A percentile compares a stretch with the other conserved stretches of the same genome.
Conservation (phyloP, 2,888 invertebrate species). For the Andrena fulva region DNA sequence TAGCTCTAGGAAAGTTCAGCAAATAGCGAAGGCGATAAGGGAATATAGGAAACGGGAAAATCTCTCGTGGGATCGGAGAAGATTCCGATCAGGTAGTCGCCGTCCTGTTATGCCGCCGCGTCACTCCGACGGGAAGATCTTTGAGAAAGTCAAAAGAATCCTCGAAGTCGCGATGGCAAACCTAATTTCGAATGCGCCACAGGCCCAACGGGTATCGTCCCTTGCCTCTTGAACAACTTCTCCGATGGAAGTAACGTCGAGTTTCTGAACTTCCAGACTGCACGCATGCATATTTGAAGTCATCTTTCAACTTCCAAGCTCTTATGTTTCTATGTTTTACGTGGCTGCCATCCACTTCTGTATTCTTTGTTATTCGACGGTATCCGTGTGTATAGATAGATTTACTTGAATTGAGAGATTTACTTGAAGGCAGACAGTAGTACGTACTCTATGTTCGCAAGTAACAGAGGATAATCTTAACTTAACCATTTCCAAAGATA, state of each 20-base stretch:
- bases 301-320: too few relatives aligned
- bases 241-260: neutral
- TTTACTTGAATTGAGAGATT: too few relatives aligned
- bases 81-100: constrained; percentile 72
- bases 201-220: constrained; percentile 9
- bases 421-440: too few relatives aligned
- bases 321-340: too few relatives aligned
- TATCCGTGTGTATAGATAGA: too few relatives aligned
- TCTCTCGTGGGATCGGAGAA: constrained; percentile 57
- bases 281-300: neutral
- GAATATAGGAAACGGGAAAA: constrained; percentile 56
- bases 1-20: constrained; percentile 26
- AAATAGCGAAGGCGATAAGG: constrained; percentile 35
- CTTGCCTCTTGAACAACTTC: constrained; percentile 38
- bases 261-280: neutral
- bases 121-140: constrained; percentile 32
- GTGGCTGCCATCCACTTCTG: too few relatives aligned
- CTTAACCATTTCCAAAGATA: too few relatives aligned
- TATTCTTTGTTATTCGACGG: too few relatives aligned
- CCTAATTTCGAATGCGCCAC: constrained; percentile 53
- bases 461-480: too few relatives aligned
- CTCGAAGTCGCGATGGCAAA: constrained; percentile 64
- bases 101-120: constrained; percentile 49
- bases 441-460: too few relatives aligned
- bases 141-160: constrained; percentile 63